Evolutionary conservation across 2,113 vertebrate species (phyloP).

Genomic region (Neoarius graeffei): DNA sequence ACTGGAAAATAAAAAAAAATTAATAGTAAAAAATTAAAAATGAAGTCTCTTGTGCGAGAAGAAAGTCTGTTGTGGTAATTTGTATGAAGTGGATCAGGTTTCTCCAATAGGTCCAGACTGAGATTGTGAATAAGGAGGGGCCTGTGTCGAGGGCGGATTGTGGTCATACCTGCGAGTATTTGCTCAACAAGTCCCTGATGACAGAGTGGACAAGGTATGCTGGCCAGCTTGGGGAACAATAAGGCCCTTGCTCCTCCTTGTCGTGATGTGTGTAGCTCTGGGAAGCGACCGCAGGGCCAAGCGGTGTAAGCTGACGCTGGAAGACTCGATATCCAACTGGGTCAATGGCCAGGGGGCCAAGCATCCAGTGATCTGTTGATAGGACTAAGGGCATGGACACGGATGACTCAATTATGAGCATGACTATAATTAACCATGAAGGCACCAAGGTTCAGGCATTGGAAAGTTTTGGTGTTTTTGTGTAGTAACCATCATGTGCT

Average conservation of each 20-base stretch:
- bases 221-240: slow-evolving; percentile 55
- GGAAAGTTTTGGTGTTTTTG: background rate
- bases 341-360: slow-evolving; percentile 42
- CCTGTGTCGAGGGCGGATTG: slow-evolving; percentile 31
- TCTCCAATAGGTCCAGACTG: slow-evolving; percentile 21
- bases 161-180: slow-evolving; percentile 56
- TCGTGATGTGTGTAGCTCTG: slow-evolving; percentile 44
- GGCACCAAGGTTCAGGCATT: background rate
- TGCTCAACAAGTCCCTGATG: slow-evolving; percentile 59
- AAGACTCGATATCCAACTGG: slow-evolving; percentile 46
- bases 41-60: slow-evolving; percentile 15
- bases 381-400: slow-evolving; percentile 27
- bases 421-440: slow-evolving; percentile 32
- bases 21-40: background rate
- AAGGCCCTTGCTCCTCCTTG: slow-evolving; percentile 53
- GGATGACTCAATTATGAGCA: slow-evolving; percentile 28
- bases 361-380: slow-evolving; percentile 24
- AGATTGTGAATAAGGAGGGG: slow-evolving; percentile 33
- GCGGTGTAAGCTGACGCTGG: slow-evolving; percentile 48
- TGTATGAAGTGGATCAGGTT: slow-evolving; percentile 26
- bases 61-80: slow-evolving; percentile 15
- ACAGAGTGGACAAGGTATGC: slow-evolving; percentile 53
- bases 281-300: slow-evolving; percentile 41
- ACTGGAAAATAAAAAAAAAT: background rate
- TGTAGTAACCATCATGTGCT: background rate